Conservation (phyloP, 2,888 invertebrate species). For the Eupithecia centaureata region DNA sequence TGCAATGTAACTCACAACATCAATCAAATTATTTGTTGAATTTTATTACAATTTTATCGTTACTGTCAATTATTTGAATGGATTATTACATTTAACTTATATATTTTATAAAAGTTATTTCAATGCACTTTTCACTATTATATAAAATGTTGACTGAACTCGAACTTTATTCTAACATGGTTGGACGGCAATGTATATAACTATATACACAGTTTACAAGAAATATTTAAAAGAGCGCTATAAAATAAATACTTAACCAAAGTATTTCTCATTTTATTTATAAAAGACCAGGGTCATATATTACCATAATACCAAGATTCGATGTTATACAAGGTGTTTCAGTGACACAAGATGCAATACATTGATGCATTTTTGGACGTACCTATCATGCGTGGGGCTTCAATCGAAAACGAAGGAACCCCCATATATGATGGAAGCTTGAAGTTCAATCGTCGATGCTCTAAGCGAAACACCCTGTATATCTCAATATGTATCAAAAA, state of each 20-base stretch:
- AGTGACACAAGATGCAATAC: neutral
- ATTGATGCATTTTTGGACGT: too few relatives aligned
- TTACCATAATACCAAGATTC: neutral
- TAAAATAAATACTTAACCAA: neutral
- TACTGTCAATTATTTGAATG: slow-evolving; percentile 25
- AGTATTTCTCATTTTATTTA: neutral
- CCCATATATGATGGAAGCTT: neutral
- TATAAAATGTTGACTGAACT: slow-evolving; percentile 41
- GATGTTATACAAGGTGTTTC: neutral
- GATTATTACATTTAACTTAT: slow-evolving; percentile 16
- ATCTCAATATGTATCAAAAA: neutral
- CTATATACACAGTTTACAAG: neutral
- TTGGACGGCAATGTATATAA: slow-evolving; percentile 27
- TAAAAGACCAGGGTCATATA: neutral
- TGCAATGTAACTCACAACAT: neutral
- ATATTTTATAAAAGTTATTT: slow-evolving; percentile 23
- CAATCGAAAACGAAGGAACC: neutral
- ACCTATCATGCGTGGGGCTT: neutral
- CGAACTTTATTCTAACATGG: slow-evolving; percentile 12
- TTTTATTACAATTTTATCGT: slow-evolving; percentile 15
- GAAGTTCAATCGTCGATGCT: too few relatives aligned
- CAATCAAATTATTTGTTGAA: neutral
- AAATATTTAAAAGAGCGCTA: neutral
- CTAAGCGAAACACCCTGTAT: neutral
- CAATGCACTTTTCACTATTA: slow-evolving; percentile 41